Base-by-base conservation (phyloP, 2,113 vertebrate species). In the Ictalurus punctatus region DNA sequence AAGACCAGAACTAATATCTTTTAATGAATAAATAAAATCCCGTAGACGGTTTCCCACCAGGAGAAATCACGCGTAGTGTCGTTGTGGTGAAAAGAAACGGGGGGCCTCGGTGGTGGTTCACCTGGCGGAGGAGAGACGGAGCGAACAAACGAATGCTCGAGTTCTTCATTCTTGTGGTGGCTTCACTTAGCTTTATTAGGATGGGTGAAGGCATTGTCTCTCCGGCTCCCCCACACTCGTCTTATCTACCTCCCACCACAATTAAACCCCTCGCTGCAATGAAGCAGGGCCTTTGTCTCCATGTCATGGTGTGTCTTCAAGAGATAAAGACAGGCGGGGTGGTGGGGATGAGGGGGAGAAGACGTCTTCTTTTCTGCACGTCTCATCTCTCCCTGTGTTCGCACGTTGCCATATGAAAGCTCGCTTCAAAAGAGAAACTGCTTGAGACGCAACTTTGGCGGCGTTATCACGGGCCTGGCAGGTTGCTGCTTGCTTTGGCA, bases 401-500 rank as follows among this genome's bases (percentile, higher is more conserved):
- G 67, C 86, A 87, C 74, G 84, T 88, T 84, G 87, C 90, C 89
- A 87, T 90, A 91, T 92, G 91, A 92, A 92, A 93, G 84, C 73
- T 73, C 61, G 85, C 88, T 81, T 92, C 87, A 86, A 90, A 91
- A 85, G 85, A 78, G 86, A 91, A 90, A 91, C 63, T 91, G 90
- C 85, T 84, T 40, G 88, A 88, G 83, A 87, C 83, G 80, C 83
- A 92, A 91, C 90, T 91, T 89, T 82, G 88, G 86, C 90, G 73
- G 73, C 87, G 90, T 92, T 92, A 92, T 93, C 93, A 76, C 85
- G 83, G 86, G 85, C 59, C 86, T 86, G 87, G 90, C 92, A 93
- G 93, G 90, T 91, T 91, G 88, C 89, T 76, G 84, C 88, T 71
- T 10, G 69, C 85, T 91, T 86, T 40, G 76, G 78, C 88, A 76